These are phyloP conservation scores for Meriones psammophilus DNA, from an alignment of 2,797 vertebrate genomes.

Conservation along the genomic window DNA sequence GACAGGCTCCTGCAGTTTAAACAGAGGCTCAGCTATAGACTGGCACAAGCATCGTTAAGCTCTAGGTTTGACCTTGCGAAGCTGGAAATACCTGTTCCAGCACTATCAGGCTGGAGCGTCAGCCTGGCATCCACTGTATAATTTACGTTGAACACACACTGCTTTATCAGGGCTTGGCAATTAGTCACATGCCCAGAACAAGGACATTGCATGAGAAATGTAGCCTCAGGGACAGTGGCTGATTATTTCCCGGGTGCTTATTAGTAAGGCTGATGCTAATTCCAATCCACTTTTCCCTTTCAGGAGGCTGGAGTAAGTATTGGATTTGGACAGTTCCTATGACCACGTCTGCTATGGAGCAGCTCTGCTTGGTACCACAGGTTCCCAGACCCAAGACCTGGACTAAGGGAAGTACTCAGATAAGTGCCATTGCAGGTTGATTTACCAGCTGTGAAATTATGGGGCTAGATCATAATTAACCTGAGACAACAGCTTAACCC, in stretches of 20 bases:
- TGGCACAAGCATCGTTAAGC: slow-evolving; percentile 15
- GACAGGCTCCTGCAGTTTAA: slow-evolving; percentile 16
- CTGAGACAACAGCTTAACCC: slow-evolving; percentile 22
- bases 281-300: slow-evolving; percentile 60
- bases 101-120: slow-evolving; percentile 33
- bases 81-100: slow-evolving; percentile 79
- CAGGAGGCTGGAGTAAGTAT: slow-evolving; percentile 36
- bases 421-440: not conserved
- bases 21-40: slow-evolving; percentile 27
- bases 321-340: slow-evolving; percentile 2
- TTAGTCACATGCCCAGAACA: slow-evolving; percentile 64
- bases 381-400: not conserved
- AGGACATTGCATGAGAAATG: slow-evolving; percentile 72
- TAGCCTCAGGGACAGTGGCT: slow-evolving; percentile 63
- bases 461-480: slow-evolving; percentile 10
- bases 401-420: not conserved
- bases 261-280: slow-evolving; percentile 58
- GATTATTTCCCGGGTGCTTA: slow-evolving; percentile 68
- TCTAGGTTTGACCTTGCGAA: slow-evolving; percentile 36
- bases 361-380: not conserved
- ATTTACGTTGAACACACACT: slow-evolving; percentile 62
- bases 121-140: slow-evolving; percentile 67
- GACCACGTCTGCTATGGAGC: not conserved
- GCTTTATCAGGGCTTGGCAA: slow-evolving; percentile 74
- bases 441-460: slow-evolving; percentile 48